These are phyloP conservation scores for Probaryconus sp. DNA, from an alignment of 1,140 invertebrate genomes.

Conservation along the genomic window DNA sequence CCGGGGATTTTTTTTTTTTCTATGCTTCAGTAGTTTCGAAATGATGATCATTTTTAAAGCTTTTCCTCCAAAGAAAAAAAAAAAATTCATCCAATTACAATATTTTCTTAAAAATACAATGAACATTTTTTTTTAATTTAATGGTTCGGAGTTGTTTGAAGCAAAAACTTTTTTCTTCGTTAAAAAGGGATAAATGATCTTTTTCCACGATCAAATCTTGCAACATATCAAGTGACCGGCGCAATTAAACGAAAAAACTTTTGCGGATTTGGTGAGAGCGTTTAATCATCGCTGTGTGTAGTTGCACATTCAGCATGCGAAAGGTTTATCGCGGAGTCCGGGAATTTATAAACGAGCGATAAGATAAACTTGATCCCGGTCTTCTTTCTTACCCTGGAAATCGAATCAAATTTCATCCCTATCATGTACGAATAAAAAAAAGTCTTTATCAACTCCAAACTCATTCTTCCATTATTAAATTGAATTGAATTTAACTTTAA, in stretches of 20 bases:
- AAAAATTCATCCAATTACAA: too few species aligned
- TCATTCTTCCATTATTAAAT: neutral
- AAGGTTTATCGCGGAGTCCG: constrained; percentile 51
- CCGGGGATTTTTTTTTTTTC: too few species aligned
- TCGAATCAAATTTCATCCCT: constrained; percentile 54
- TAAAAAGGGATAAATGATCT: too few species aligned
- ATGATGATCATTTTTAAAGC: too few species aligned
- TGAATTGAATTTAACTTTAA: too few species aligned
- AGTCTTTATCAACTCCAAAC: neutral
- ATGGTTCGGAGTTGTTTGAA: too few species aligned
- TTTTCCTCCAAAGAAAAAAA: too few species aligned
- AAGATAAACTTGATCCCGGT: constrained; percentile 58
- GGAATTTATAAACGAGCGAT: constrained; percentile 63
- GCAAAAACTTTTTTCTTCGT: too few species aligned
- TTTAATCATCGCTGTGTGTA: constrained; percentile 45
- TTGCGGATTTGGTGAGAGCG: constrained; percentile 42
- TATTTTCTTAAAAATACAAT: too few species aligned
- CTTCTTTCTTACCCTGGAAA: constrained; percentile 37
- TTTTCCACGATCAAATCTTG: constrained; percentile 32
- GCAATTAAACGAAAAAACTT: constrained; percentile 53
- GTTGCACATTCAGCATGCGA: constrained; percentile 50
- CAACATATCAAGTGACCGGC: constrained; percentile 28
- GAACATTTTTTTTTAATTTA: too few species aligned
- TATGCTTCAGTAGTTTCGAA: too few species aligned
- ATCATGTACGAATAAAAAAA: constrained; percentile 8